A percentile compares a stretch with the other conserved stretches of the same genome.
Evolutionary conservation across 2,888 invertebrate genomes (phyloP).

Genomic region (Bombyx huttoni): DNA sequence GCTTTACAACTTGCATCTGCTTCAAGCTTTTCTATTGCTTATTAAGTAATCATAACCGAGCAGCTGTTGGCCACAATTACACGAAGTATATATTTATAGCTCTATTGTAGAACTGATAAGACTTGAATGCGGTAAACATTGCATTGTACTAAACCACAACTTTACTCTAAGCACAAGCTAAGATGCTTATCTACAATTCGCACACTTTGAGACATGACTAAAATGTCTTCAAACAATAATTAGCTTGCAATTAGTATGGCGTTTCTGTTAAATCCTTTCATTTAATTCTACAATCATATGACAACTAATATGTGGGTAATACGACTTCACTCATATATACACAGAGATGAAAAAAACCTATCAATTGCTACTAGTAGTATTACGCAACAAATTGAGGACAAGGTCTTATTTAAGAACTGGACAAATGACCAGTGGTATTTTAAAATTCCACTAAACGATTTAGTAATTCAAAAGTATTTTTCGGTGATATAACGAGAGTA

Average conservation of each 20-base stretch:
- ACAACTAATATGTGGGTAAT: background rate
- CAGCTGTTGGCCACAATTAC: background rate
- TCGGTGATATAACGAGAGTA: background rate
- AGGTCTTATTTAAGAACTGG: constrained; percentile 15
- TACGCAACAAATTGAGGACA: constrained; percentile 22
- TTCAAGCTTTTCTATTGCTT: constrained; percentile 2
- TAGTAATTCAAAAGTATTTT: background rate
- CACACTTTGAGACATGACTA: background rate
- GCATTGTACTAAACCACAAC: background rate
- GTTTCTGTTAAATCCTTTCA: constrained; percentile 6
- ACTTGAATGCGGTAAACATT: background rate
- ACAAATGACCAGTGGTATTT: constrained; percentile 8
- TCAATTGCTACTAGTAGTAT: constrained; percentile 7
- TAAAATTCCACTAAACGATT: background rate
- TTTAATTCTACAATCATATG: background rate
- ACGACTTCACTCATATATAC: background rate
- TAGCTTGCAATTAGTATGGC: background rate
- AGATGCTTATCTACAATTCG: background rate
- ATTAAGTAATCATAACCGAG: background rate
- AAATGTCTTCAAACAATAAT: background rate
- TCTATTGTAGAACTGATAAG: background rate
- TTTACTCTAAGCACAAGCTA: background rate
- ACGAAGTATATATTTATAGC: background rate
- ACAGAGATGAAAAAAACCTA: constrained; percentile 3
- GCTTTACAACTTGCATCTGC: background rate